These are phyloP conservation scores for Drosophila vallismaia DNA, from an alignment of 2,888 invertebrate genomes.

Conservation along the genomic window DNA sequence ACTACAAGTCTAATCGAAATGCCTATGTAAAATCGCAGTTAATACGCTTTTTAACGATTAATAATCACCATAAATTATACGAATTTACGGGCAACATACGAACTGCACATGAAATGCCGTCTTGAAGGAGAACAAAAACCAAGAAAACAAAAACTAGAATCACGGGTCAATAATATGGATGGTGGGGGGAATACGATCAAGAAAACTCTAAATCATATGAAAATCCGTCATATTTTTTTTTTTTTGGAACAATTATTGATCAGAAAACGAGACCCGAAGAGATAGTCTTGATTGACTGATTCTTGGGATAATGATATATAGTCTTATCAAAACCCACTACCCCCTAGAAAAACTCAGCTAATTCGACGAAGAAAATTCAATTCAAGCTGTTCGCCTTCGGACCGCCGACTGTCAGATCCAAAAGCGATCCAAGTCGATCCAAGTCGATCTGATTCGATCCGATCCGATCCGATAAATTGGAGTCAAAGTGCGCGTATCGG, in stretches of 20 bases:
- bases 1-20: constrained; percentile 5
- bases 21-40: constrained; percentile 30
- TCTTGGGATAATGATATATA: no score
- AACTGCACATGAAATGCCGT: constrained; percentile 4
- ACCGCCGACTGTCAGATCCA: constrained; percentile 13
- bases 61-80: constrained; percentile 38
- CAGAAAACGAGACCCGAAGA: background rate
- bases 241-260: background rate
- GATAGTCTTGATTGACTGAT: background rate
- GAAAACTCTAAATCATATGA: background rate
- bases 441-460: background rate
- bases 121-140: constrained; percentile 18
- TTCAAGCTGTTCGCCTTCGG: constrained; percentile 39
- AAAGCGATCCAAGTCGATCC: background rate
- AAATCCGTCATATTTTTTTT: background rate
- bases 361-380: constrained; percentile 25
- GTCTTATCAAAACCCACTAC: background rate
- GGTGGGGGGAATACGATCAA: background rate
- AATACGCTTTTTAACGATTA: constrained; percentile 33
- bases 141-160: constrained; percentile 4
- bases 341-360: constrained; percentile 2
- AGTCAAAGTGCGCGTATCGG: constrained; percentile 45
- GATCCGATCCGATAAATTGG: constrained; percentile 34
- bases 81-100: constrained; percentile 18
- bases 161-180: background rate